A percentile compares a stretch with the other conserved stretches of the same genome.
Evolutionary conservation across 1,140 invertebrate genomes (phyloP).

Genomic region (Drusus annulatus): DNA sequence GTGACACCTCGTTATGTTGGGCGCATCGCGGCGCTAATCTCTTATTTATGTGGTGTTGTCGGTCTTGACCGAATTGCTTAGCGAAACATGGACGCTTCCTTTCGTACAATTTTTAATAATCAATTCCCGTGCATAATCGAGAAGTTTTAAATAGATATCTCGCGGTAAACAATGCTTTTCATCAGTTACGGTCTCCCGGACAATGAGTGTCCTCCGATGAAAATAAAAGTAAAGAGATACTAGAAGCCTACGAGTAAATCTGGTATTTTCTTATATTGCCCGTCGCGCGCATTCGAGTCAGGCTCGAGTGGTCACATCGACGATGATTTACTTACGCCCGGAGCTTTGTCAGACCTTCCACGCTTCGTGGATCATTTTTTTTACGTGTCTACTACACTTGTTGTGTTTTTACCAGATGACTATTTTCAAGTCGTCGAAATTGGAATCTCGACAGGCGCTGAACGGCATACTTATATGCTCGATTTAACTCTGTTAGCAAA

Average conservation of each 20-base stretch:
- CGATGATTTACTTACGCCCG: slow-evolving; percentile 20
- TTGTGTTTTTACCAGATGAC: too few relatives aligned
- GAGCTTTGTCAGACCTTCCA: not conserved
- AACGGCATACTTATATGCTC: too few relatives aligned
- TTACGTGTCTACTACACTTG: too few relatives aligned
- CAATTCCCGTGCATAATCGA: not conserved
- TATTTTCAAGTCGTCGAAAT: too few relatives aligned
- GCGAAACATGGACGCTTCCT: slow-evolving; percentile 17
- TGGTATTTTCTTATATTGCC: not conserved
- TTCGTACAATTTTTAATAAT: not conserved
- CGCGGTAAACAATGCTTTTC: not conserved
- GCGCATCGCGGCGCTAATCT: too few relatives aligned
- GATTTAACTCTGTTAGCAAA: too few relatives aligned
- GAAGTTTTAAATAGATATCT: not conserved
- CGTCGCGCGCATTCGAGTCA: not conserved
- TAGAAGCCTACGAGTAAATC: not conserved
- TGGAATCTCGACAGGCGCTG: too few relatives aligned
- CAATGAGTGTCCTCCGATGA: slow-evolving; percentile 23
- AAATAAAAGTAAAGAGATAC: not conserved
- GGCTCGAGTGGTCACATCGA: not conserved
- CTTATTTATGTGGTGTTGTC: too few relatives aligned
- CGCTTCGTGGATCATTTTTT: not conserved
- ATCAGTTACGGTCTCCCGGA: slow-evolving; percentile 8
- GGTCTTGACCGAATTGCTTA: slow-evolving; percentile 35
- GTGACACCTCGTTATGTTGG: too few relatives aligned